Conservation (phyloP, 2,113 vertebrate genomes). For the Sander lucioperca region DNA sequence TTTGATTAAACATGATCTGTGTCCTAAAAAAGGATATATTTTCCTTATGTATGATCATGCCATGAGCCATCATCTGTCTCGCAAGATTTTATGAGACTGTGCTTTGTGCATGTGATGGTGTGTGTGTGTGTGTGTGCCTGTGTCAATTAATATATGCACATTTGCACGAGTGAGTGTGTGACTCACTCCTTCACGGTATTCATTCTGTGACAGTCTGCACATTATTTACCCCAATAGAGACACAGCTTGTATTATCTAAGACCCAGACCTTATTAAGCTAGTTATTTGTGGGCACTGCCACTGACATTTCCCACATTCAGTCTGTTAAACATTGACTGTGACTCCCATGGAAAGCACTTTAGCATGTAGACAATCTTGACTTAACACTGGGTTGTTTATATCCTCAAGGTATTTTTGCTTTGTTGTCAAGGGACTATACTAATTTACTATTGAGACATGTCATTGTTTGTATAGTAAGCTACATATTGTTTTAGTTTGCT, state of each 20-base stretch:
- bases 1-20: not conserved
- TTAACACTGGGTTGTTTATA: slow-evolving; percentile 19
- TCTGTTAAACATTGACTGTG: slow-evolving; percentile 29
- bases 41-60: slow-evolving; percentile 14
- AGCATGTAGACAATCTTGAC: slow-evolving; percentile 6
- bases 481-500: not conserved
- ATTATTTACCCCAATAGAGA: slow-evolving; percentile 43
- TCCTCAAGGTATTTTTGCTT: not conserved
- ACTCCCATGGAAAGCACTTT: slow-evolving; percentile 13
- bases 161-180: slow-evolving; percentile 28
- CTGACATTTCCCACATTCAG: slow-evolving; percentile 27
- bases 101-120: slow-evolving; percentile 11
- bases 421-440: not conserved
- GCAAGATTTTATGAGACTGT: slow-evolving; percentile 23
- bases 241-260: slow-evolving; percentile 42
- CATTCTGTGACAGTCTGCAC: slow-evolving; percentile 20
- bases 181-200: slow-evolving; percentile 40
- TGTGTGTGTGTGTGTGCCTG: not conserved
- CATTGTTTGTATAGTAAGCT: not conserved
- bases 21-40: not conserved
- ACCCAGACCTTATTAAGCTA: slow-evolving; percentile 6
- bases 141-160: slow-evolving; percentile 9
- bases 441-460: not conserved
- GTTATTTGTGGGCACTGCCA: slow-evolving; percentile 17
- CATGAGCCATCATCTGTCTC: slow-evolving; percentile 15